Evolutionary conservation across 2,888 invertebrate genomes (phyloP).

Genomic region (Drosophila niveifrons): DNA sequence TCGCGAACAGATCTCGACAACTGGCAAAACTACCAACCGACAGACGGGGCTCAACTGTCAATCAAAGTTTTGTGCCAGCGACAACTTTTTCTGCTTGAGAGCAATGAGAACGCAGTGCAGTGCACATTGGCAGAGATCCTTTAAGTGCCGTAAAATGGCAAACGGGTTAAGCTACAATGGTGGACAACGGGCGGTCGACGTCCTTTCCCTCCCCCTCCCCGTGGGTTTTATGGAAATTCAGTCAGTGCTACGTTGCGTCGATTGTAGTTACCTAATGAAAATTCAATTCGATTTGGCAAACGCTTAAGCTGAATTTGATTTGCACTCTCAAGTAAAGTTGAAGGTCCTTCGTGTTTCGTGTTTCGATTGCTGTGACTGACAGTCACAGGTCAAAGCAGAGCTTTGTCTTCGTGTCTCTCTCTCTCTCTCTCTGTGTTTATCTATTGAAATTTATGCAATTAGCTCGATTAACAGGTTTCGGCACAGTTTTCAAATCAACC

Average conservation of each 20-base stretch:
- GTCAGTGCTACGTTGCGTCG: conserved; percentile 7
- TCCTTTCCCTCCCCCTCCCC: background rate
- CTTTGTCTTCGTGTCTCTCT: background rate
- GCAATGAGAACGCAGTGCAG: background rate
- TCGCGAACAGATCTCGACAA: conserved; percentile 49
- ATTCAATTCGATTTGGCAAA: conserved; percentile 68
- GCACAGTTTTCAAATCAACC: conserved; percentile 18
- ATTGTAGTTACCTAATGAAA: conserved; percentile 53
- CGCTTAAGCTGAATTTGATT: conserved; percentile 69
- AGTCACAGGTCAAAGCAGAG: conserved; percentile 6
- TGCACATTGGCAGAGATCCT: conserved; percentile 34
- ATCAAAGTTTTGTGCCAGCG: conserved; percentile 58
- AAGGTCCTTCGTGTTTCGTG: conserved; percentile 30
- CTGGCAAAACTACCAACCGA: conserved; percentile 36
- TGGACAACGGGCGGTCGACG: conserved; percentile 12
- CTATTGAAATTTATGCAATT: conserved; percentile 80
- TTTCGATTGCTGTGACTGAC: conserved; percentile 34
- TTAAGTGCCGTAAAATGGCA: conserved; percentile 63
- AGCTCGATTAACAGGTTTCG: conserved; percentile 79
- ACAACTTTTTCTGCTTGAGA: conserved; percentile 33
- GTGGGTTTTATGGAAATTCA: conserved; percentile 28
- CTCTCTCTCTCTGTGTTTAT: conserved; percentile 25
- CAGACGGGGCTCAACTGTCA: conserved; percentile 59
- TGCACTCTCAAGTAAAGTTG: conserved; percentile 66
- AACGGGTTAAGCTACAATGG: conserved; percentile 49